Evolutionary conservation across 2,797 vertebrate species (phyloP), one percentile per base, ranked within the genome.

Genomic region (Esox lucius): DNA sequence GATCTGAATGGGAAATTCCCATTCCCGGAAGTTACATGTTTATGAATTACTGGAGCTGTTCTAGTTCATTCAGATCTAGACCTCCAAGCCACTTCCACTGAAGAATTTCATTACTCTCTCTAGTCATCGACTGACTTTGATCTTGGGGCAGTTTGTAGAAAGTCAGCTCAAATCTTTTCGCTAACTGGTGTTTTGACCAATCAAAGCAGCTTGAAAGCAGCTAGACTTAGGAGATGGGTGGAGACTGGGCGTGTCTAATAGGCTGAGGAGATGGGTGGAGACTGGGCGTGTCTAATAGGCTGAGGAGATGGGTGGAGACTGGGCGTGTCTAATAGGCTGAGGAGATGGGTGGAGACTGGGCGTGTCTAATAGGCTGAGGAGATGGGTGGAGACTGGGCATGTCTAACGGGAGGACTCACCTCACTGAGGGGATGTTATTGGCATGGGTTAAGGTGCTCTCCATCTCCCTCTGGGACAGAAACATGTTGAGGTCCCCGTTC

Each of bases 381-480:
- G 53, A 9, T n/a, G 56, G 8, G 0, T 59, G n/a, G 56, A 42
- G 31, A 72, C 31, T 31, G 72, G 31, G 7, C 8, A 42, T 46
- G 42, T 46, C 42, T 12, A 7, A 46, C 9, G 19, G 22, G 22
- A 2, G 2, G 3, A n/a, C 22, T 83, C 16, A 96, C 94, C 94
- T 95, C 86, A 94, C 49, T 0, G 92, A 95, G 0, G 91, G 94
- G 81, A 94, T 92, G 83, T 90, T 95, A 91, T 95, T 93, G 83
- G 93, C 91, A 0, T 94, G 67, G 0, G 92, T 95, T 49, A 89
- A 90, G n/a, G 93, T 93, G 90, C 93, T 95, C 90, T 95, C 91
- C 1, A 93, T 94, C 93, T 94, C 90, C 13, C 94, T 87, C 91
- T 96, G 94, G 0, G 89, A 92, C 81, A 96, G 91, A 83, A 96